A percentile compares a stretch with the other conserved stretches of the same genome.
These are phyloP conservation scores for Agrotis segetum DNA, from an alignment of 2,888 invertebrate genomes.

Conservation along the genomic window DNA sequence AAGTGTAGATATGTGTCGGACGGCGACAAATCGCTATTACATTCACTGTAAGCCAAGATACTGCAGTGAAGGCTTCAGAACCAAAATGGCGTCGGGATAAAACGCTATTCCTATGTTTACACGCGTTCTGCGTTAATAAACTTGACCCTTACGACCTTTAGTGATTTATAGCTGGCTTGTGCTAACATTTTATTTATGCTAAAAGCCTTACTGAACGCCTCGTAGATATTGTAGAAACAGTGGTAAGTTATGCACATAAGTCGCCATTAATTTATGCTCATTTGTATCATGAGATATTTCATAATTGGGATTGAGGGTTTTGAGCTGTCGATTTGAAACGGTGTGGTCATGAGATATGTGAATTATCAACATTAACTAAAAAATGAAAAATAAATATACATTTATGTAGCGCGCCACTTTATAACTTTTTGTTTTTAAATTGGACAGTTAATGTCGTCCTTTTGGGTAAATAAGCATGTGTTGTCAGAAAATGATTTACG, in stretches of 20 bases:
- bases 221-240: conserved; percentile 52
- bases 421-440: conserved; percentile 13
- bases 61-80: conserved; percentile 70
- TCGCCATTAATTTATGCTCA: conserved; percentile 48
- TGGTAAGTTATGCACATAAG: conserved; percentile 59
- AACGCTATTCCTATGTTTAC: conserved; percentile 68
- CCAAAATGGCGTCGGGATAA: conserved; percentile 83
- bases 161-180: conserved; percentile 66
- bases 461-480: conserved; percentile 13
- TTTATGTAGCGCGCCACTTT: not conserved
- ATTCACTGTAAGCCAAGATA: conserved; percentile 84
- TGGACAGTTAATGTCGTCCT: conserved; percentile 9
- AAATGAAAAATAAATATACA: not conserved
- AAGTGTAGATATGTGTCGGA: conserved; percentile 84
- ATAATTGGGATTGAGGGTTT: conserved; percentile 9
- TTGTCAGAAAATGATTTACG: conserved; percentile 30
- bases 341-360: not conserved
- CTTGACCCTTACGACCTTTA: conserved; percentile 75
- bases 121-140: conserved; percentile 84
- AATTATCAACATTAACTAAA: not conserved
- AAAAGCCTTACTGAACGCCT: conserved; percentile 62
- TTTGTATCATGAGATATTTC: conserved; percentile 38
- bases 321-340: conserved; percentile 15
- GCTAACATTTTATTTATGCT: conserved; percentile 66
- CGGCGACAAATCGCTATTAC: conserved; percentile 87